A percentile compares a stretch with the other conserved stretches of the same genome.
phyloP scores from a whole-genome alignment of 1,140 invertebrate species.

The Heliothis subflexa region DNA sequence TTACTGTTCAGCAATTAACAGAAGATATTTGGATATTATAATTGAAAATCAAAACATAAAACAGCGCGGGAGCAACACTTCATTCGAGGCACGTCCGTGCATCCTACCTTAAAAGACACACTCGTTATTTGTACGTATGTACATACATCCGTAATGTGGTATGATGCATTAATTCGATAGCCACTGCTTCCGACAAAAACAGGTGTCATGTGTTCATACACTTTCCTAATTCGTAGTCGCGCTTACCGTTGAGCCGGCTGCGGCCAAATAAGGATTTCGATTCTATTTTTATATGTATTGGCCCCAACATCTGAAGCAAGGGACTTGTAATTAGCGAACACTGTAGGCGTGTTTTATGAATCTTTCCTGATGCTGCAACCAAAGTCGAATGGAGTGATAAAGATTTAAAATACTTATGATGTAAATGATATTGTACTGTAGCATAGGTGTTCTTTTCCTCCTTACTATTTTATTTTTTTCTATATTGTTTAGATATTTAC shows the following conservation, averaged over 20 bases:
- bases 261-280: conserved; percentile 28
- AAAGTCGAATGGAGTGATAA: not conserved
- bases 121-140: not conserved
- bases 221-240: conserved; percentile 27
- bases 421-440: not conserved
- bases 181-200: conserved; percentile 25
- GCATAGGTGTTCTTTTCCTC: no score
- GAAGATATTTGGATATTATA: no score
- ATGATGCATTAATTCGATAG: conserved; percentile 24
- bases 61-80: not conserved
- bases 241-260: not conserved
- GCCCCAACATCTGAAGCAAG: conserved; percentile 11
- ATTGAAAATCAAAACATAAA: not conserved
- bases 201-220: conserved; percentile 28
- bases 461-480: no score
- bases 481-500: no score
- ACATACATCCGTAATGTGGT: conserved; percentile 25
- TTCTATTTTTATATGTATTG: conserved; percentile 35
- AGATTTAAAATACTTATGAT: not conserved
- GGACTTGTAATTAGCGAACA: not conserved
- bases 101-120: conserved; percentile 1
- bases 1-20: no score
- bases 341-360: not conserved
- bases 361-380: not conserved
- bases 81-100: conserved; percentile 1